phyloP scores from a whole-genome alignment of 2,888 invertebrate genomes.

The Galerucella calmariensis region DNA sequence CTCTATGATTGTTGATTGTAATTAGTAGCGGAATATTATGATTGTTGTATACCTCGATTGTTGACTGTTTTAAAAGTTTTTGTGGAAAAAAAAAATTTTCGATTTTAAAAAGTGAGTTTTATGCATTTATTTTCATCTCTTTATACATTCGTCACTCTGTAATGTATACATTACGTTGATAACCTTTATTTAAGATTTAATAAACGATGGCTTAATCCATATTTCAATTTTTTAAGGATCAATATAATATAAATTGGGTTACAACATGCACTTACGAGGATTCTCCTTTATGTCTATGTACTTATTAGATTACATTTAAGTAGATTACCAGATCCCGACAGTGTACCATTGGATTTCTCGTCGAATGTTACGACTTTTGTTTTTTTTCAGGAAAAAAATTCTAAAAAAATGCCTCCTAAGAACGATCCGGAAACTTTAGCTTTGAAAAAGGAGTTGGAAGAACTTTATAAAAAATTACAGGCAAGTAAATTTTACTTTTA shows the following conservation, averaged over 20 bases:
- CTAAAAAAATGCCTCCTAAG: slow-evolving; percentile 77
- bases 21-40: slow-evolving; percentile 1
- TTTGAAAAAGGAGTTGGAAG: slow-evolving; percentile 84
- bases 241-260: slow-evolving; percentile 49
- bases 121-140: neutral
- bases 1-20: neutral
- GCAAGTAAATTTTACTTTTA: slow-evolving; percentile 63
- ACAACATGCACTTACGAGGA: slow-evolving; percentile 50
- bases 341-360: slow-evolving; percentile 34
- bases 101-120: neutral
- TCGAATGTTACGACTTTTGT: slow-evolving; percentile 20
- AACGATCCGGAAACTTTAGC: slow-evolving; percentile 84
- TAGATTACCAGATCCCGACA: slow-evolving; percentile 45
- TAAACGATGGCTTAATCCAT: slow-evolving; percentile 12
- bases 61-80: no score
- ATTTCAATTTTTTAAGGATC: slow-evolving; percentile 40
- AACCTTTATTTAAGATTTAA: neutral
- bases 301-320: slow-evolving; percentile 53
- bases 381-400: slow-evolving; percentile 27
- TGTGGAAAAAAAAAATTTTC: neutral
- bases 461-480: slow-evolving; percentile 82
- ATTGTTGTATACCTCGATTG: neutral
- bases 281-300: slow-evolving; percentile 39
- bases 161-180: neutral
- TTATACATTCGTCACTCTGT: neutral